Conservation (phyloP, 1,140 invertebrate genomes). For the Neodiprion pinetum region DNA sequence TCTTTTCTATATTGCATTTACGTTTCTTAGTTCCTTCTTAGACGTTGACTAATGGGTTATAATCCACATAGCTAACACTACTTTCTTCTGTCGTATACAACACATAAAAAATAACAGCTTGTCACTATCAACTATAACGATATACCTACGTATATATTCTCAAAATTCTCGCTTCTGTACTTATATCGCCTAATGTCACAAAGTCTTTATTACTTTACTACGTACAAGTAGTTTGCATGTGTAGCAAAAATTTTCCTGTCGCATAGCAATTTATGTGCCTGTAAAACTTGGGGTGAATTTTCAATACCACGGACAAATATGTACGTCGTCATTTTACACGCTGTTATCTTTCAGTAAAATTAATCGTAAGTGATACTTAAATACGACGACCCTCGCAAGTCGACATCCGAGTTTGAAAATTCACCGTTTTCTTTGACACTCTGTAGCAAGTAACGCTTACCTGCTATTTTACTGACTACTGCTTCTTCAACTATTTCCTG, state of each 20-base stretch:
- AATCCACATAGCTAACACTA: neutral
- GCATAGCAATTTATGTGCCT: no score
- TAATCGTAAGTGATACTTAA: neutral
- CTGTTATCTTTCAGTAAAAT: neutral
- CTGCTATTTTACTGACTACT: constrained; percentile 18
- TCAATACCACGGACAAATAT: neutral
- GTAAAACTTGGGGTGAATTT: no score
- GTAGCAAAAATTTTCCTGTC: no score
- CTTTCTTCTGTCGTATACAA: neutral
- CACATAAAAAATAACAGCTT: neutral
- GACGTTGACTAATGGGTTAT: neutral
- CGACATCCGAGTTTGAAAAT: neutral
- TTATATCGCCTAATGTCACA: no score
- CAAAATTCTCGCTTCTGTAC: no score
- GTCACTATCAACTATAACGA: neutral
- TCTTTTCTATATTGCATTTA: constrained; percentile 34
- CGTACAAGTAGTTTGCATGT: no score
- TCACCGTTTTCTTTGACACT: neutral
- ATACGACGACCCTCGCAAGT: neutral
- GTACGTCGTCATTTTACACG: neutral
- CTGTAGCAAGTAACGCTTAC: neutral
- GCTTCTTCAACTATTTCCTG: constrained; percentile 11
- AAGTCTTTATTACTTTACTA: no score
- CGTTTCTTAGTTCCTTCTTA: constrained; percentile 34
- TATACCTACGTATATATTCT: no score